phyloP scores from a whole-genome alignment of 1,140 invertebrate species.

The Cydia amplana region DNA sequence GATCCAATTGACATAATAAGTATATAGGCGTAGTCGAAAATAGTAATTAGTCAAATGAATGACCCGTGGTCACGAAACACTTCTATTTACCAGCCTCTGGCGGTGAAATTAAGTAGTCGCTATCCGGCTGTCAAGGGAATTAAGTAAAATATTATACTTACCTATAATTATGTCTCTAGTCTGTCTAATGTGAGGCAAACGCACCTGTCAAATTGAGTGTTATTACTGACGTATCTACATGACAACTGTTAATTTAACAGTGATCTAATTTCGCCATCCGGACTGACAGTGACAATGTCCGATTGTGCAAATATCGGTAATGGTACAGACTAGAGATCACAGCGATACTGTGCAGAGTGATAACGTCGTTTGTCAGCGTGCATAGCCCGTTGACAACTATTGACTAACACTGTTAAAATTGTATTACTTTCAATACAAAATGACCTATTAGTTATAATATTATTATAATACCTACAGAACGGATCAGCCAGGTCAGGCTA shows the following conservation, averaged over 20 bases:
- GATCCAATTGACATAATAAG: slow-evolving; percentile 36
- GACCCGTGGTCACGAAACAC: slow-evolving; percentile 42
- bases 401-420: slow-evolving; percentile 35
- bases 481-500: too few relatives aligned
- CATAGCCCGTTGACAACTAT: slow-evolving; percentile 42
- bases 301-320: slow-evolving; percentile 66
- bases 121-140: not conserved
- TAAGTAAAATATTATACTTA: not conserved
- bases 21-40: slow-evolving; percentile 37
- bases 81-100: slow-evolving; percentile 33
- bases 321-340: slow-evolving; percentile 52
- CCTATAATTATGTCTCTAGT: not conserved
- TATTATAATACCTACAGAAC: too few relatives aligned
- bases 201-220: slow-evolving; percentile 45
- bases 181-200: not conserved
- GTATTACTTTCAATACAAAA: not conserved
- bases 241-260: slow-evolving; percentile 67
- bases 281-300: slow-evolving; percentile 65
- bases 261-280: slow-evolving; percentile 62
- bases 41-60: slow-evolving; percentile 45
- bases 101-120: slow-evolving; percentile 27
- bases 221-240: slow-evolving; percentile 48
- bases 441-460: too few relatives aligned
- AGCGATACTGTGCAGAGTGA: slow-evolving; percentile 39
- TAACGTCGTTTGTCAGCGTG: slow-evolving; percentile 34